A percentile compares a stretch with the other conserved stretches of the same genome.
These are phyloP conservation scores for Drosophila persimilis DNA, from an alignment of 1,140 invertebrate genomes.

Conservation along the genomic window DNA sequence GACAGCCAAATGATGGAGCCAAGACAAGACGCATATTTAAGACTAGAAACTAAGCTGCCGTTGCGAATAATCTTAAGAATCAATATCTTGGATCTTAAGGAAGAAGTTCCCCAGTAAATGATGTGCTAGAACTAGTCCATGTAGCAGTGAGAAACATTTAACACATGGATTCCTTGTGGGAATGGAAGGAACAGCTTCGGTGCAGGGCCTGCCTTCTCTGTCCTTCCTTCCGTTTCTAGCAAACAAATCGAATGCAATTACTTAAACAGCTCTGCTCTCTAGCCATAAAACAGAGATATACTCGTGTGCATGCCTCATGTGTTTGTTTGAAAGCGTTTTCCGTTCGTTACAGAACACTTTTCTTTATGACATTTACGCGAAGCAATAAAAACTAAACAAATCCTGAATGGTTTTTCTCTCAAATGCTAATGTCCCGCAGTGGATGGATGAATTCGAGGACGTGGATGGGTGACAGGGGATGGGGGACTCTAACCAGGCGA, in stretches of 20 bases:
- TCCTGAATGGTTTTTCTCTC: constrained; percentile 17
- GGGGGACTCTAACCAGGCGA: constrained; percentile 19
- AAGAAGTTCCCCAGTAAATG: too few relatives aligned
- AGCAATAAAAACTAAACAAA: constrained; percentile 62
- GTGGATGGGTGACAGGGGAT: constrained; percentile 16
- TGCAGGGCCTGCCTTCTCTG: too few relatives aligned
- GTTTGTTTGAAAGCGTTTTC: constrained; percentile 3
- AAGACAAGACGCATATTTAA: too few relatives aligned
- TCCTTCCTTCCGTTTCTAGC: neutral
- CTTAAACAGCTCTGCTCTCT: constrained; percentile 43
- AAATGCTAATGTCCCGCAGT: constrained; percentile 50
- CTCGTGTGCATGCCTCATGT: neutral
- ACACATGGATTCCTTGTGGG: too few relatives aligned
- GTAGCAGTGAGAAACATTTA: too few relatives aligned
- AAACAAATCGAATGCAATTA: constrained; percentile 60
- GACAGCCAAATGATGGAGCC: too few relatives aligned
- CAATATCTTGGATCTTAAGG: too few relatives aligned
- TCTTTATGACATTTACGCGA: constrained; percentile 60
- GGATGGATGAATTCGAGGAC: constrained; percentile 17
- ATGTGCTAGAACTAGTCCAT: too few relatives aligned
- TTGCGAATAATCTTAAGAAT: too few relatives aligned
- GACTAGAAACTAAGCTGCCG: too few relatives aligned
- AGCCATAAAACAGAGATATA: constrained; percentile 45
- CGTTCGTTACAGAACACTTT: constrained; percentile 36
- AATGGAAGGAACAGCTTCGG: too few relatives aligned